Evolutionary conservation across 2,888 invertebrate species (phyloP), one percentile per base, ranked within the genome.

Genomic region (Drosophila trichaetosa): DNA sequence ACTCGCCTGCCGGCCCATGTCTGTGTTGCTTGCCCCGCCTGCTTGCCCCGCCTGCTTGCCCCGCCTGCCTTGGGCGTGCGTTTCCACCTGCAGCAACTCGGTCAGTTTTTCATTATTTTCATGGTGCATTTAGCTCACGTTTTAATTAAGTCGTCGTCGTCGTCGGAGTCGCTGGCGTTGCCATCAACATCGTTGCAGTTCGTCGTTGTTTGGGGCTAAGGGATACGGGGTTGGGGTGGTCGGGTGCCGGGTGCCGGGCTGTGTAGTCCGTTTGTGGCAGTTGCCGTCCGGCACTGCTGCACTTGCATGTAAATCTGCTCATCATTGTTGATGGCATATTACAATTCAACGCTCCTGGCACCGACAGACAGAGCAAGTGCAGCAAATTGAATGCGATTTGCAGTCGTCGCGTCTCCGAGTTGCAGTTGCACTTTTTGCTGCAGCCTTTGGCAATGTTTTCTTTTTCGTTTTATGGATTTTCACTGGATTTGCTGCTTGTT

Each of bases 291-390:
- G 21, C 71, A 54, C 42, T 63, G 76, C 80, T 65, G 83, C 89
- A 84, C 83, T 83, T 91, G 91, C 91, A 91, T 91, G 91, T 90
- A 91, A 91, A 91, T 91, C 85, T 91, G 89, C 91, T 91, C 91
- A 91, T 91, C 91, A 91, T 83, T 83, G 83, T 86, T 90, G 90
- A 91, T 91, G 84, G 89, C 82, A 87, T 89, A 91, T 90, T 91
- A 88, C 86, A 75, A 83, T 87, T 71, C 77, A 77, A 31, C 61
- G 49, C 76, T 70, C 69, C 69, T 76, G 73, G 61, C 69, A 64
- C 70, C 75, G 56, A 69, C 18, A 16, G 8, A 16, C 24, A 24
- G 46, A 46, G 24, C 49, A 46, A 57, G 48, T 57, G 54, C 73
- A 69, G 57, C 59, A 62, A 89, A 91, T 90, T 91, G 83, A 91